These are phyloP conservation scores for Hephaestus fuliginosus DNA, from an alignment of 2,797 vertebrate species.

Conservation along the genomic window DNA sequence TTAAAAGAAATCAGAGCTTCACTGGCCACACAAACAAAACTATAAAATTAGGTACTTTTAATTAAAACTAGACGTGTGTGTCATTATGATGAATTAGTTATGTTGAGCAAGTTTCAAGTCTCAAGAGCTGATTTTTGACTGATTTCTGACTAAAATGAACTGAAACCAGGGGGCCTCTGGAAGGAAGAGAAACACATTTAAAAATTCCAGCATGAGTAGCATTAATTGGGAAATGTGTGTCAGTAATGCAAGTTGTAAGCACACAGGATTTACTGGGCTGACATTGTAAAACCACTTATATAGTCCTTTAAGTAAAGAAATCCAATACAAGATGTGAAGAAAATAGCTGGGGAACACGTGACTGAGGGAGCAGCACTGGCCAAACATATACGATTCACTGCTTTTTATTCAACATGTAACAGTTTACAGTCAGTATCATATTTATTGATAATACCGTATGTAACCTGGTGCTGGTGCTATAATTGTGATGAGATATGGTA, in stretches of 20 bases:
- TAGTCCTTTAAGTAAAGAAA: neutral
- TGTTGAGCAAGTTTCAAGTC: neutral
- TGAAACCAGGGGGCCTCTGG: neutral
- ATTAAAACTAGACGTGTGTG: neutral
- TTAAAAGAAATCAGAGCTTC: no score
- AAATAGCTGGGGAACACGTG: neutral
- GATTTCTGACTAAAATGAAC: neutral
- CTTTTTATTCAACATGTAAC: conserved; percentile 35
- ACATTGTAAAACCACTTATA: neutral
- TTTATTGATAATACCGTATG: neutral
- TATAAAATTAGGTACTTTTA: neutral
- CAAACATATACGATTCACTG: conserved; percentile 19
- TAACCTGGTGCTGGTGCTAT: conserved; percentile 1
- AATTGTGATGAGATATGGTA: conserved; percentile 7
- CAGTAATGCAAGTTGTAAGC: neutral
- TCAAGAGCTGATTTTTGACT: neutral
- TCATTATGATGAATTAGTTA: neutral
- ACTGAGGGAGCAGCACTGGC: neutral
- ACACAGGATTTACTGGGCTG: neutral
- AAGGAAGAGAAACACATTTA: no score
- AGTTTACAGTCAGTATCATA: conserved; percentile 36
- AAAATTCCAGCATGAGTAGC: neutral
- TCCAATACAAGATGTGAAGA: neutral
- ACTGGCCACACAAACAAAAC: neutral
- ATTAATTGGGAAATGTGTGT: neutral